Base-by-base conservation (phyloP, 2,888 invertebrate species). In the Heliconius aoede region DNA sequence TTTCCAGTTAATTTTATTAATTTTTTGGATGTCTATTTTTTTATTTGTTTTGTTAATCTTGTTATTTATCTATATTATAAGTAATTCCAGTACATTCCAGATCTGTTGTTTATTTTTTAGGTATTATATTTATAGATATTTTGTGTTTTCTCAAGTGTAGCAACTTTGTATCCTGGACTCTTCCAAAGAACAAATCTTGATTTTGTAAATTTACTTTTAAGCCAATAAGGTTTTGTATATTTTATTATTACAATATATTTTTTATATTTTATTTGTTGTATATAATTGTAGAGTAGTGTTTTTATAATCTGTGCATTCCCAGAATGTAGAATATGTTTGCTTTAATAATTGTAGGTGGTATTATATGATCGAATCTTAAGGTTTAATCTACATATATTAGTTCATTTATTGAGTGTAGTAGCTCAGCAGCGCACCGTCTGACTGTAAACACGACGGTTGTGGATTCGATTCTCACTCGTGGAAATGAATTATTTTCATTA, bases 241-340 rank as follows among this genome's bases (percentile, higher is more conserved):
- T 83, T 83, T 84, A 84, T 81, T 82, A 84, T 85, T 82, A 84
- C 83, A 83, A 85, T 85, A 85, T 90, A 88, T 89, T 88, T 89
- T 89, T 88, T 88, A 88, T 88, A 87, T 86, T 89, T 89, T 88
- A 82, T 84, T 85, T 84, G 82, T 83, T 86, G 85, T 90, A 88
- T 86, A 88, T 87, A 89, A 80, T 76, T 82, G 85, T 82, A 85
- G 85, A 83, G 81, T 83, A 87, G 86, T 83, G 84, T 85, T 86
- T 60, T 87, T 87, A 84, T 86, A 86, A 86, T 83, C 80, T 79
- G 76, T 83, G 89, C 91, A 91, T 92, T 93, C 91, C 89, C 87
- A 89, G 90, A 91, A 90, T 91, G 90, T 90, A 89, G 87, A 82
- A 86, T 88, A 86, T 86, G 86, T 88, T 91, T 89, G 90, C 90